A percentile compares a stretch with the other conserved stretches of the same genome.
These are phyloP conservation scores for Bilobella aurantiaca DNA, from an alignment of 1,140 invertebrate species.

Conservation along the genomic window DNA sequence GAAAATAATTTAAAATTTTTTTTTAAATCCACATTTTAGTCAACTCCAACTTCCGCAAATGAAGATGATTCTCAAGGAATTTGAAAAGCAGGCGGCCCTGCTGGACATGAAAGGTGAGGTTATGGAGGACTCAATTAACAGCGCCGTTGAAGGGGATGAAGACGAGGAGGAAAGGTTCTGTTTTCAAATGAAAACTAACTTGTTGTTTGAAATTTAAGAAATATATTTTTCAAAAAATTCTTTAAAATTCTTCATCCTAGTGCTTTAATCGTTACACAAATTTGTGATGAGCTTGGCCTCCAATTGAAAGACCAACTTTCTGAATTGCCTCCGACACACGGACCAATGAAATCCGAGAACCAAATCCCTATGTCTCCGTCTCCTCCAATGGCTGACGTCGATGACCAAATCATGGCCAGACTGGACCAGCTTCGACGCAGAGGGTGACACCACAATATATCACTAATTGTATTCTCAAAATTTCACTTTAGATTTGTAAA, in stretches of 20 bases:
- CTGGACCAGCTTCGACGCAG: slow-evolving; percentile 84
- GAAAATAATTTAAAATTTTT: neutral
- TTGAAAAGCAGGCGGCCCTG: slow-evolving; percentile 98
- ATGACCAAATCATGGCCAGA: slow-evolving; percentile 86
- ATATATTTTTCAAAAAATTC: slow-evolving; percentile 55
- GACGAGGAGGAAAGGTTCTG: slow-evolving; percentile 91
- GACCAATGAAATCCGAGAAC: slow-evolving; percentile 39
- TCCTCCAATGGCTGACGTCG: slow-evolving; percentile 56
- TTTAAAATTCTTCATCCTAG: slow-evolving; percentile 46
- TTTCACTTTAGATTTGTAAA: too few species aligned
- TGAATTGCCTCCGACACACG: slow-evolving; percentile 64
- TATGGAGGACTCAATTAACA: slow-evolving; percentile 98
- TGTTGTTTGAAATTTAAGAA: too few species aligned
- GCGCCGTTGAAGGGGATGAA: slow-evolving; percentile 85
- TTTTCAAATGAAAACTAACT: too few species aligned
- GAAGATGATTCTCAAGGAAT: slow-evolving; percentile 95
- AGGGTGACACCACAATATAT: too few species aligned
- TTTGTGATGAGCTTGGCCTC: slow-evolving; percentile 91
- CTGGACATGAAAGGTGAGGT: slow-evolving; percentile 99
- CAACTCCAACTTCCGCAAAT: slow-evolving; percentile 97
- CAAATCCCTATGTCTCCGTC: slow-evolving; percentile 37
- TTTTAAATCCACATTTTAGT: slow-evolving; percentile 39
- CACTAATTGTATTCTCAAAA: too few species aligned
- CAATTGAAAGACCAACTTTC: slow-evolving; percentile 81
- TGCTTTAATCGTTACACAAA: slow-evolving; percentile 80